Evolutionary conservation across 2,888 invertebrate genomes (phyloP).

Genomic region (Incurvaria masculella): DNA sequence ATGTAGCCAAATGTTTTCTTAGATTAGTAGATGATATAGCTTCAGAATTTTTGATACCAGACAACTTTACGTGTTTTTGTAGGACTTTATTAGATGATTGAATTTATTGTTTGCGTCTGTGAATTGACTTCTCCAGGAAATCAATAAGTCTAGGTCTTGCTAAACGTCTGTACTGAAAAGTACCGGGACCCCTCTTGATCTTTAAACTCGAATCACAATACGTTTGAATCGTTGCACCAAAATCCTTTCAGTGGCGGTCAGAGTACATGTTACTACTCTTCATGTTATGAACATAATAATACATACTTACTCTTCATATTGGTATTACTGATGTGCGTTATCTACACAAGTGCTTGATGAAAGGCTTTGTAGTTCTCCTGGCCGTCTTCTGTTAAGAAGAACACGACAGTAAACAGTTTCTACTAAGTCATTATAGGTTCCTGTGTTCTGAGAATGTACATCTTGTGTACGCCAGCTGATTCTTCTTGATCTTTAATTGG

Average conservation of each 20-base stretch:
- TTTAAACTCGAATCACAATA: slow-evolving; percentile 20
- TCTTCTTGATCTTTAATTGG: too few relatives aligned
- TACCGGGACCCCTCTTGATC: slow-evolving; percentile 20
- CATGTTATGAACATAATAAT: too few relatives aligned
- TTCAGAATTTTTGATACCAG: slow-evolving; percentile 21
- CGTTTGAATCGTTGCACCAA: slow-evolving; percentile 20
- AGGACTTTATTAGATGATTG: slow-evolving; percentile 17
- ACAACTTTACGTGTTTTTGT: slow-evolving; percentile 17
- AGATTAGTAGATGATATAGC: slow-evolving; percentile 21
- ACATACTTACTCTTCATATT: too few relatives aligned
- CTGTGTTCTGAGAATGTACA: too few relatives aligned
- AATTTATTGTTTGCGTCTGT: neutral
- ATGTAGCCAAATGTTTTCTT: slow-evolving; percentile 23
- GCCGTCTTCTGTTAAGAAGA: slow-evolving; percentile 1
- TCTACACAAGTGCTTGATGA: neutral
- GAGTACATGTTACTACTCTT: too few relatives aligned
- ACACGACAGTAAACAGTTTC: neutral
- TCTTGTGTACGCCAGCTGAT: too few relatives aligned
- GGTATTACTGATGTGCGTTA: neutral
- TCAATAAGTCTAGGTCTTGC: slow-evolving; percentile 11
- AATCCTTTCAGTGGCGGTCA: slow-evolving; percentile 16
- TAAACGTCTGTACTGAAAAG: slow-evolving; percentile 20
- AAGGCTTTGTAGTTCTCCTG: neutral
- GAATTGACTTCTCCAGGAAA: slow-evolving; percentile 10
- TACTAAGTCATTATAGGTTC: too few relatives aligned